A percentile compares a stretch with the other conserved stretches of the same genome.
Conservation (phyloP, 2,888 invertebrate species). For the Lamellibrachia columna region DNA sequence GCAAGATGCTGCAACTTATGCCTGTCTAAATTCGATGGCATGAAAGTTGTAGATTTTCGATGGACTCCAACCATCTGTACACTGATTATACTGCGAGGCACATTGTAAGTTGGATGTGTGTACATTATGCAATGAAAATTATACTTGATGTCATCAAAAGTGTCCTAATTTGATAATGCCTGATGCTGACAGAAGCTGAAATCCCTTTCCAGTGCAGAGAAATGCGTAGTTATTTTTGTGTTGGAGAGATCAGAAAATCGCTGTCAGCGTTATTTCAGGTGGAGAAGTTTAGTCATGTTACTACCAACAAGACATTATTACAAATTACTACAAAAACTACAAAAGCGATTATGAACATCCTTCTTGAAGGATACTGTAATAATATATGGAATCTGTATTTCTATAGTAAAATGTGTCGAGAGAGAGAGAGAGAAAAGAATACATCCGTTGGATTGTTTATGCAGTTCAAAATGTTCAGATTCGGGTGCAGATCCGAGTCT, state of each 20-base stretch:
- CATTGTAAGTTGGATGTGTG: not conserved
- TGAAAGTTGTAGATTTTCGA: not conserved
- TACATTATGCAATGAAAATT: constrained; percentile 1
- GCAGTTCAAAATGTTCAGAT: not conserved
- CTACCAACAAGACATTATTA: not conserved
- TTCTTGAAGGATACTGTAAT: not conserved
- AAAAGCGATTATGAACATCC: not conserved
- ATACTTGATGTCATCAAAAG: not conserved
- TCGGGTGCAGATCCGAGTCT: not conserved
- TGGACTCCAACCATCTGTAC: not conserved
- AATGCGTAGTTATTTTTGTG: not conserved
- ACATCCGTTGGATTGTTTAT: not conserved
- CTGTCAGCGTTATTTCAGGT: not conserved
- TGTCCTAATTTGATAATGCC: not conserved
- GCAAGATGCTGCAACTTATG: not conserved
- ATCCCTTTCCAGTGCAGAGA: no score
- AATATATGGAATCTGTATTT: not conserved
- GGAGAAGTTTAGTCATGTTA: not conserved
- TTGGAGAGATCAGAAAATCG: not conserved
- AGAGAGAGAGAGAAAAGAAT: no score
- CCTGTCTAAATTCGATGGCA: not conserved
- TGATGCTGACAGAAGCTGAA: no score
- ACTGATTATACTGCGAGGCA: not conserved
- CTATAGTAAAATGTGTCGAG: not conserved
- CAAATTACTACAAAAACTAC: not conserved